Base-by-base conservation (phyloP, 2,888 invertebrate genomes). In the Adelphocoris suturalis region DNA sequence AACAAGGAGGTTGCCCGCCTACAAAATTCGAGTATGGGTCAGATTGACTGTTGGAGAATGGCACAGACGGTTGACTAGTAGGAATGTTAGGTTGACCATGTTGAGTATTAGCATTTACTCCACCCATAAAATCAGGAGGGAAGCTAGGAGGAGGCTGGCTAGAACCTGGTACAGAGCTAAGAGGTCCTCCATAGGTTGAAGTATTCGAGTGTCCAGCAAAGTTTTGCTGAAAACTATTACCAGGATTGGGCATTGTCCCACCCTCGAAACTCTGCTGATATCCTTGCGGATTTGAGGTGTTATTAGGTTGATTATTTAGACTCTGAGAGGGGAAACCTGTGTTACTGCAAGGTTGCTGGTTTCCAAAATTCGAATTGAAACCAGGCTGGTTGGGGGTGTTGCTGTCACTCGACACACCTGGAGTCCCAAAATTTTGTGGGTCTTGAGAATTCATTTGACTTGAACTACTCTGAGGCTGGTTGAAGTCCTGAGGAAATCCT, bases 201-300 rank as follows among this genome's bases (percentile, higher is more conserved):
- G 85, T 52, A 82, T 82, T 82, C 0, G 85, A 2, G n/a, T 52
- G 85, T 4, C 57, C 55, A 55, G 28, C n/a, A 37, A 85, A 85
- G 14, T 57, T 57, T 85, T 85, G 85, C 57, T 57, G 85, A 16
- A 85, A 85, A 55, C 12, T 46, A 55, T 28, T 61, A 5, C 23
- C 27, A 37, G 55, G 23, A 57, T 55, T 57, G 19, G 78, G 16
- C 19, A 68, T 23, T 23, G 82, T 52, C 7, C 23, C n/a, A n/a
- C 37, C 61, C 12, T 57, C 4, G 37, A 85, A 85, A 57, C 46
- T 85, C 57, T 85, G 85, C 16, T 85, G 85, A 57, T 61, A 85
- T 2, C 55, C 28, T 19, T 85, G 85, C 0, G 85, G 37, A 12
- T n/a, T 14, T 3, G 57, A 12, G 11, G 19, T 37, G 14, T 46